A percentile compares a stretch with the other conserved stretches of the same genome.
Conservation (phyloP, 2,888 invertebrate species). For the Thymelicus lineola region DNA sequence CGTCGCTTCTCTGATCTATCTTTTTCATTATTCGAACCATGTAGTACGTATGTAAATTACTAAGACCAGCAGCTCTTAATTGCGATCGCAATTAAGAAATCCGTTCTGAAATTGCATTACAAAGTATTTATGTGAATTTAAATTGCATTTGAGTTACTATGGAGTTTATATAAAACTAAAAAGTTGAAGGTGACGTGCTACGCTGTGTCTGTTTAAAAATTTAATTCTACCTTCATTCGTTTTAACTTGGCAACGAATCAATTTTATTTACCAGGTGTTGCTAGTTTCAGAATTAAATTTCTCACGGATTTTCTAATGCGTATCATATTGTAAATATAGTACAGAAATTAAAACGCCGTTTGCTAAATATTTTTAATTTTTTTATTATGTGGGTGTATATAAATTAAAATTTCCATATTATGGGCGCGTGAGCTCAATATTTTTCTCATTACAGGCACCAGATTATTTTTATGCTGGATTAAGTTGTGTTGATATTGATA, state of each 20-base stretch:
- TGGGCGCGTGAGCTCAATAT: not conserved
- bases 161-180: not conserved
- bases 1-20: constrained; percentile 12
- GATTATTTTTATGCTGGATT: constrained; percentile 19
- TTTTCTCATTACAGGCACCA: constrained; percentile 9
- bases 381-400: too few relatives aligned
- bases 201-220: constrained; percentile 15
- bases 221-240: constrained; percentile 21
- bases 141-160: not conserved
- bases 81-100: constrained; percentile 13
- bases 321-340: too few relatives aligned
- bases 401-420: too few relatives aligned
- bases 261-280: constrained; percentile 25
- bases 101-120: constrained; percentile 10
- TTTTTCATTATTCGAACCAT: constrained; percentile 22
- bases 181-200: constrained; percentile 2
- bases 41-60: constrained; percentile 12
- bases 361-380: too few relatives aligned
- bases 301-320: too few relatives aligned
- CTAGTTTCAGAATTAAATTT: constrained; percentile 2
- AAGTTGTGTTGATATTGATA: not conserved
- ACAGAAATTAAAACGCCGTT: too few relatives aligned
- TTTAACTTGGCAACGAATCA: constrained; percentile 30
- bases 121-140: not conserved
- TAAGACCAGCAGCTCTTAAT: not conserved